Evolutionary conservation across 2,797 vertebrate genomes (phyloP), one percentile per base, ranked within the genome.

Genomic region (Phrynocephalus vlangalii): DNA sequence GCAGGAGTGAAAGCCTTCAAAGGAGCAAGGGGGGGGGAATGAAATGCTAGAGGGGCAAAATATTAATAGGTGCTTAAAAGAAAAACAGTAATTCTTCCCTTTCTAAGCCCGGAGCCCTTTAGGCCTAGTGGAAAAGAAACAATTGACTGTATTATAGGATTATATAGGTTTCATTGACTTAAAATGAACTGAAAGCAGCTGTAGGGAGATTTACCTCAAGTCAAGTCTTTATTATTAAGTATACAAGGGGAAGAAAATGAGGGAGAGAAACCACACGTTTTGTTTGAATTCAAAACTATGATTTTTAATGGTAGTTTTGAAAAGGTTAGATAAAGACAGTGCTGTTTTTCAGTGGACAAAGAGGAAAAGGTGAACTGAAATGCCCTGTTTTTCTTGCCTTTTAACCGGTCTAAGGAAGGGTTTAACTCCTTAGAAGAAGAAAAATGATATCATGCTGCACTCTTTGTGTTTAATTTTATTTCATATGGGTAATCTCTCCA

Each of bases 81-180:
- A 95, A 96, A 97, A 98, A 97, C 97, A 97, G 97, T 97, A 97
- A 96, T 96, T 98, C 97, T 97, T 97, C 97, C 95, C 97, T 96
- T 97, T 97, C 97, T 97, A 97, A 97, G 96, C 97, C 97, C 97
- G 97, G 95, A 96, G 96, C 96, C 97, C 97, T 97, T 97, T 96
- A 97, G 98, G 97, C 97, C 93, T 97, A 93, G 96, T 96, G 96
- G 96, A 97, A 97, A 97, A 98, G 97, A 98, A 97, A 97, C 97
- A 97, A 96, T 97, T 96, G 95, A 97, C 97, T 98, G 97, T 98
- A 97, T 98, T 98, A 97, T 95, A 96, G 97, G 97, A 98, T 98
- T 98, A 98, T 97, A 96, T 97, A 97, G 97, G 97, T 98, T 98
- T 98, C 98, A 97, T 97, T 98, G 98, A 98, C 97, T 98, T 98